Evolutionary conservation across 1,140 invertebrate genomes (phyloP), one percentile per base, ranked within the genome.

Genomic region (Sweltsa coloradensis): DNA sequence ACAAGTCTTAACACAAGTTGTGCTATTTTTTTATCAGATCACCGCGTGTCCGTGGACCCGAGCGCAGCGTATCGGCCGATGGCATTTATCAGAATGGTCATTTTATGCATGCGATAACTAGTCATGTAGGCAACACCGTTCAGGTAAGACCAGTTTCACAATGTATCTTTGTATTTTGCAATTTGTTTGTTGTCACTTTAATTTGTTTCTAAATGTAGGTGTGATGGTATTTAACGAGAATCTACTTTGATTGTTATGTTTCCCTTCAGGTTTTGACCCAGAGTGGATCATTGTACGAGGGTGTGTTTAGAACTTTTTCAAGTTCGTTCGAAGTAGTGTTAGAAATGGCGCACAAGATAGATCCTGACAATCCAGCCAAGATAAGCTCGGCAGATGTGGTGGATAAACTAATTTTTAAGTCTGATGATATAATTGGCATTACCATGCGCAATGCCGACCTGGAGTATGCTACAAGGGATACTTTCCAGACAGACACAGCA

Each of bases 281-380:
- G 59, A 85, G 85, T 54, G 86, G 85, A 49, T 76, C 75, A 52
- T 66, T 85, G 45, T 91, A 81, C 71, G 87, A 92, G 69, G 88
- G 88, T 41, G 76, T 92, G 46, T 87, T 92, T 62, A 78, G 78
- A 57, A 89, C 88, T 25, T 89, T 89, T 66, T 91, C 87, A 41
- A 74, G 76, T 58, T 75, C 82, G 61, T 85, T 87, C 65, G 83
- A 87, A 59, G 73, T 89, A 51, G 86, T 89, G 41, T 64, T 92
- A 58, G 85, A 90, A 68, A 74, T 88, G 67, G 85, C 81, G 29
- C 83, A 87, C 59, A 80, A 79, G 59, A 77, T 90, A 49, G 84
- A 89, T 57, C 74, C 73, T 53, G 72, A 76, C 39, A 73, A 74
- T 45, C 66, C 68, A 45, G 58, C 58, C 9, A 67, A 73, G 47